Evolutionary conservation across 2,797 vertebrate genomes (phyloP).

Genomic region (Hybognathus amarus): DNA sequence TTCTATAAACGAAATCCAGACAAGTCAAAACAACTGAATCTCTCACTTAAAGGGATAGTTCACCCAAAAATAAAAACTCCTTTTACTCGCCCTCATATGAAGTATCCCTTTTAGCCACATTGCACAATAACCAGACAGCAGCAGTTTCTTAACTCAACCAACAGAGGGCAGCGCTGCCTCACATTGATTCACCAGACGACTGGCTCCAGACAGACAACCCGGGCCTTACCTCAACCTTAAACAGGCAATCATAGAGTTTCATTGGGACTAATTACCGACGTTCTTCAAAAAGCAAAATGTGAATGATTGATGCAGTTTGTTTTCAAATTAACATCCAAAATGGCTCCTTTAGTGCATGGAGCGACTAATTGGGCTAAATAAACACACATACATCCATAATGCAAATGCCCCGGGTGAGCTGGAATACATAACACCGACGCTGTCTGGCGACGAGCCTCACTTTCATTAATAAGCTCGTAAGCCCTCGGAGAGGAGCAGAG

Average conservation of each 20-base stretch:
- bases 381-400: slow-evolving; percentile 60
- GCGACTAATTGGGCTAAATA: slow-evolving; percentile 65
- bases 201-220: slow-evolving; percentile 3
- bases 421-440: slow-evolving; percentile 24
- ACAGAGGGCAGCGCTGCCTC: slow-evolving; percentile 74
- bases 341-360: slow-evolving; percentile 54
- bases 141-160: background rate
- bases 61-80: too few relatives aligned
- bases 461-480: slow-evolving; percentile 70
- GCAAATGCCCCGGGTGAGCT: slow-evolving; percentile 37
- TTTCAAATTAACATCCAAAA: slow-evolving; percentile 69
- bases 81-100: too few relatives aligned
- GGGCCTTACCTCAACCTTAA: slow-evolving; percentile 46
- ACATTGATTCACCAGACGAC: background rate
- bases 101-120: background rate
- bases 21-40: background rate
- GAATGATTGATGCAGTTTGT: slow-evolving; percentile 74
- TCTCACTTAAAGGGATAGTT: background rate
- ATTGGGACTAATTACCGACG: slow-evolving; percentile 79
- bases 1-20: background rate
- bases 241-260: slow-evolving; percentile 66
- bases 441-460: slow-evolving; percentile 48
- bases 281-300: slow-evolving; percentile 73
- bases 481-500: slow-evolving; percentile 68
- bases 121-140: background rate